Evolutionary conservation across 2,888 invertebrate species (phyloP), one percentile per base, ranked within the genome.

Genomic region (Apotomis turbidana): DNA sequence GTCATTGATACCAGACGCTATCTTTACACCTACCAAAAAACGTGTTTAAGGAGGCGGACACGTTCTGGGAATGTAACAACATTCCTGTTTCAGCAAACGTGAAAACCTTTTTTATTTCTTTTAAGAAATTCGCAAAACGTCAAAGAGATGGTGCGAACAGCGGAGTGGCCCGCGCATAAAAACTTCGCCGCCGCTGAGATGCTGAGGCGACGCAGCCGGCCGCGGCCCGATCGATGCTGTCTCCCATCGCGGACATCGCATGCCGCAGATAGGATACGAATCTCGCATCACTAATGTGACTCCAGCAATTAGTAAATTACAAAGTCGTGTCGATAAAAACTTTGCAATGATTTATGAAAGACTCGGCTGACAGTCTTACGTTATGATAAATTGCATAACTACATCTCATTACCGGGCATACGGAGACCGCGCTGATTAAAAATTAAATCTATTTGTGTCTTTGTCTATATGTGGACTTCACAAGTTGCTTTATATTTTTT

Each of bases 141-240:
- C 85, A 85, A 83, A 85, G 85, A 83, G 80, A 79, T 83, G 87
- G 88, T 86, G 88, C 86, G 88, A 90, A 92, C 93, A 91, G 87
- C 80, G 77, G 78, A 78, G 74, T 76, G 87, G 90, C 86, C 84
- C 81, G 90, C 89, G 87, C 78, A 81, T 85, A 92, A 93, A 93
- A 92, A 92, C 85, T 73, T 74, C 78, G 78, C 78, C 78, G 78
- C 78, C 81, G 74, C 68, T 75, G 70, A 74, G 72, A 73, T 73
- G 51, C 46, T 51, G 60, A 68, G 70, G 59, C 51, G 36, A 51
- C 64, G 67, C 51, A 68, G 57, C 51, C 61, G 13, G 46, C 36
- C 41, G 54, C 44, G 41, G 5, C 54, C 46, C 61, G 57, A 68
- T 71, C 68, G 71, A 67, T 62, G 62, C 71, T 36, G 62, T 49